Evolutionary conservation across 2,888 invertebrate genomes (phyloP).

Genomic region (Melinaea menophilus): DNA sequence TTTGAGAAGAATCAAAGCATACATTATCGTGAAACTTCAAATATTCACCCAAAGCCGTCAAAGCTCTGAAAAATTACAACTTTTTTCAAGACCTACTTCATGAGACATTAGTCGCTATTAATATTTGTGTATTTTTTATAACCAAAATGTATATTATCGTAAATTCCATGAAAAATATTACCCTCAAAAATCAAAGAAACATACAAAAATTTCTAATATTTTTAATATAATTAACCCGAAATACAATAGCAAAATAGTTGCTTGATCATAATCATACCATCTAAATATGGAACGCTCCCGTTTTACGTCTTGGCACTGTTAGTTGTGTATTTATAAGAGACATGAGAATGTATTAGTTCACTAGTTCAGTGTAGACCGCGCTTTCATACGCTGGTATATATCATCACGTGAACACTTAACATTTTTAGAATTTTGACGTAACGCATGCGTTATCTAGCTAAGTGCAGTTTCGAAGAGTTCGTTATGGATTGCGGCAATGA

Average conservation of each 20-base stretch:
- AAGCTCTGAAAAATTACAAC: too few species aligned
- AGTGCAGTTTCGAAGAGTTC: constrained; percentile 60
- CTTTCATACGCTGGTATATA: constrained; percentile 40
- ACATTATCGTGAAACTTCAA: too few species aligned
- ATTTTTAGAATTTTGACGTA: constrained; percentile 40
- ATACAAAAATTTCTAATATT: not conserved
- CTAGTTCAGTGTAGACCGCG: constrained; percentile 57
- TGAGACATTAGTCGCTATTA: too few species aligned
- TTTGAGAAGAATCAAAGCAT: too few species aligned
- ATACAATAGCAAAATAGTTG: not conserved
- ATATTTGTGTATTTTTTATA: too few species aligned
- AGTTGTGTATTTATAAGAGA: constrained; percentile 65
- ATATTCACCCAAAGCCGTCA: too few species aligned
- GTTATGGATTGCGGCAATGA: constrained; percentile 68
- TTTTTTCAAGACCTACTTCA: too few species aligned
- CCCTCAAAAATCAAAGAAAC: not conserved
- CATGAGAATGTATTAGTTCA: constrained; percentile 55
- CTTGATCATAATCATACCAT: constrained; percentile 20
- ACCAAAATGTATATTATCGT: too few species aligned
- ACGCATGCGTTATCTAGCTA: constrained; percentile 51
- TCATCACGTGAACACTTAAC: constrained; percentile 35
- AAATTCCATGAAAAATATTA: not conserved
- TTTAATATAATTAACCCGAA: not conserved
- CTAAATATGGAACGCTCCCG: constrained; percentile 47
- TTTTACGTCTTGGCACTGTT: constrained; percentile 58